These are phyloP conservation scores for Cercopithecus mona DNA, from an alignment of 2,113 vertebrate genomes.

Conservation along the genomic window DNA sequence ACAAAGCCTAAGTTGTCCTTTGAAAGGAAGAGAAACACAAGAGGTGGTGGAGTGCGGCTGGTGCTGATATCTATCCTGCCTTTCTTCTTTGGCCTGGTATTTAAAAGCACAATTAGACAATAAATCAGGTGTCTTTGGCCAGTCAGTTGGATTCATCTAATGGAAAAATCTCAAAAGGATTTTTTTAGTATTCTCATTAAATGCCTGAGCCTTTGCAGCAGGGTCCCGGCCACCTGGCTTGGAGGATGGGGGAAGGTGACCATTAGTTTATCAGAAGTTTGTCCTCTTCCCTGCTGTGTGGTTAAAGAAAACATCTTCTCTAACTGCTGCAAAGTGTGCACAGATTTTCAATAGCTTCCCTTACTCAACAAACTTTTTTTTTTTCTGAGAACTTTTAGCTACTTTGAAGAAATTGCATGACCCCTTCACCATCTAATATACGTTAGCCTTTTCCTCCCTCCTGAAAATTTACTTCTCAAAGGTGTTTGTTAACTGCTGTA, in stretches of 20 bases:
- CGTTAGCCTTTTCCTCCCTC: not conserved
- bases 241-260: accelerated
- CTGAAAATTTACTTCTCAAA: not conserved
- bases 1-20: not conserved
- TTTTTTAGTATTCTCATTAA: not conserved
- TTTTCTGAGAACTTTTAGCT: not conserved
- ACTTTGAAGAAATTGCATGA: not conserved
- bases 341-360: not conserved
- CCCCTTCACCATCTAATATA: accelerated
- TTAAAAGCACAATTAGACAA: not conserved
- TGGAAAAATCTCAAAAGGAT: not conserved
- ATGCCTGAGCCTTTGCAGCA: conserved; percentile 27
- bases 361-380: not conserved
- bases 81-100: not conserved
- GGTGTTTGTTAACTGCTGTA: too few relatives aligned
- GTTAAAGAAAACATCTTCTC: not conserved
- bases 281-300: not conserved
- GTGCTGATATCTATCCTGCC: accelerated
- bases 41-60: accelerated
- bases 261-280: not conserved
- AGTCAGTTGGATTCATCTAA: accelerated
- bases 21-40: not conserved
- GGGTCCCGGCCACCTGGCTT: conserved; percentile 60
- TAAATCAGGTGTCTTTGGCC: not conserved
- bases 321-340: not conserved